Evolutionary conservation across 2,888 invertebrate species (phyloP), one percentile per base, ranked within the genome.

Genomic region (Plusia festucae): DNA sequence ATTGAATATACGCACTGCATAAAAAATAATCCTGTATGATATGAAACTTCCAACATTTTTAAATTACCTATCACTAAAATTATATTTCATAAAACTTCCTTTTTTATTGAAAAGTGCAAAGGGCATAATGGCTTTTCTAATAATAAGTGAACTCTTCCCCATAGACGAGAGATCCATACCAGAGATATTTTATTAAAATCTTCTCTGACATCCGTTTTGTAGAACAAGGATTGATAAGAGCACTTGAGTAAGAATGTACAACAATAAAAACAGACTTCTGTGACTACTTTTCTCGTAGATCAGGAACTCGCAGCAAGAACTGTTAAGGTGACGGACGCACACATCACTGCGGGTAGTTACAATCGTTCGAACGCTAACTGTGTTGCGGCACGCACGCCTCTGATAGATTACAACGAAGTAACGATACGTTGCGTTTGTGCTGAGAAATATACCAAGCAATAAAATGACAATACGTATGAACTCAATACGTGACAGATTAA

Each of bases 281-380:
- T n/a, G 46, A 49, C 18, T 20, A 15, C 49, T 65, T 51, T 20
- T 30, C 15, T 8, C 9, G 0, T 20, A 24, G 15, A 7, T 44
- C 15, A 15, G 34, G 52, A 53, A 15, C 32, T 20, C 24, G 32
- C 7, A 13, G 32, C 51, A 53, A 59, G 58, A 49, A 51, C 70
- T 11, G 16, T 53, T 11, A 40, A 13, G 1, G 18, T 27, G 46
- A 53, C 20, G 34, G 55, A 15, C 44, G 49, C 40, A 55, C 52
- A 56, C 34, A 52, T 59, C 22, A 30, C n/a, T n/a, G 58, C 22
- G 22, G 11, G 18, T 51, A 40, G 46, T 64, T 52, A 54, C 52
- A 59, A 59, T n/a, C 30, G 24, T 32, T 59, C n/a, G n/a, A n/a
- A 70, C 57, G 18, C 34, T 13, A 44, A 27, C 13, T 8, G 27